A percentile compares a stretch with the other conserved stretches of the same genome.
phyloP scores from a whole-genome alignment of 2,113 vertebrate species.

The Tachysurus fulvidraco region DNA sequence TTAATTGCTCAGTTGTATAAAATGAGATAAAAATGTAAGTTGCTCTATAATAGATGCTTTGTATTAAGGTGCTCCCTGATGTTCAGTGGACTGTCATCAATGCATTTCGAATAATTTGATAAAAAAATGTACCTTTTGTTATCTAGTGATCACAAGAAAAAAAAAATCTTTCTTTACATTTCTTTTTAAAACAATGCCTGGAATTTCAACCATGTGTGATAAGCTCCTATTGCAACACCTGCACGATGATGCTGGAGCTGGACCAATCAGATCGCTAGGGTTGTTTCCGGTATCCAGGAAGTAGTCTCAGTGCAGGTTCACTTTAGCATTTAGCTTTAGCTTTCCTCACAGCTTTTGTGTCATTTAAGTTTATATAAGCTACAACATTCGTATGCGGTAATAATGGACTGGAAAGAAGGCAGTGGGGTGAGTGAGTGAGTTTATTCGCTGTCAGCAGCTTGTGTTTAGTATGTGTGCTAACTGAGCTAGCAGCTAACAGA shows the following conservation, averaged over 20 bases:
- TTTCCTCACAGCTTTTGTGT: neutral
- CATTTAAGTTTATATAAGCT: neutral
- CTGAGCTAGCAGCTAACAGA: neutral
- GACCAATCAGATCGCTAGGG: conserved; percentile 37
- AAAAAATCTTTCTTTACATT: neutral
- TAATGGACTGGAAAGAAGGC: conserved; percentile 70
- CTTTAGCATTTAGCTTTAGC: neutral
- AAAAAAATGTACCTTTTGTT: no score
- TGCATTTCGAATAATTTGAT: no score
- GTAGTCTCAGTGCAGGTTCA: conserved; percentile 4
- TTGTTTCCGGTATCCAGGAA: conserved; percentile 51
- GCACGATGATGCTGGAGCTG: neutral
- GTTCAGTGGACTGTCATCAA: no score
- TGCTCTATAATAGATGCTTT: no score
- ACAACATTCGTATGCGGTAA: neutral
- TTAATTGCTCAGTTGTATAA: no score
- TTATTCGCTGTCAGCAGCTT: neutral
- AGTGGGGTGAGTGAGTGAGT: conserved; percentile 63
- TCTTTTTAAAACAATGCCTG: neutral
- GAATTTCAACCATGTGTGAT: neutral
- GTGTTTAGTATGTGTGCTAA: neutral
- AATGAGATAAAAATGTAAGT: no score
- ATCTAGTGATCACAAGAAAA: neutral
- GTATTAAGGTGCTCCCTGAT: no score
- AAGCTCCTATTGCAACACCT: neutral